These are phyloP conservation scores for Anser cygnoides DNA, from an alignment of 2,113 vertebrate species.

Conservation along the genomic window DNA sequence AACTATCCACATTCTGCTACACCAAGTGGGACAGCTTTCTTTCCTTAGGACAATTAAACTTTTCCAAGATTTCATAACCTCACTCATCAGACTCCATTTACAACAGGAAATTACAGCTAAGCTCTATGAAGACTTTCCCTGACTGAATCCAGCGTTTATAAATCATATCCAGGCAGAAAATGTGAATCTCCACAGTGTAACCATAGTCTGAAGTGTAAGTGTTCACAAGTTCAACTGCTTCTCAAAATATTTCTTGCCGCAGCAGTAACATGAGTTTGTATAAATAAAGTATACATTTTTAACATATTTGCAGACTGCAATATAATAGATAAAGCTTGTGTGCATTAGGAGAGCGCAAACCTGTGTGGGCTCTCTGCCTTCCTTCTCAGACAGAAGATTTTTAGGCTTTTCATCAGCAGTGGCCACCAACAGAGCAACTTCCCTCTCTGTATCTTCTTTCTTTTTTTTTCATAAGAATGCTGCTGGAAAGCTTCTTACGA, in stretches of 20 bases:
- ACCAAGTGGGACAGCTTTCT: not conserved
- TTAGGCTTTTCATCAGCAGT: not conserved
- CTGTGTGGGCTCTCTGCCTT: constrained; percentile 24
- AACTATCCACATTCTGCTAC: not conserved
- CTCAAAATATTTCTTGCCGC: not conserved
- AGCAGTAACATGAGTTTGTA: constrained; percentile 37
- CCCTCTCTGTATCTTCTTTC: not conserved
- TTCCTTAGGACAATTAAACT: constrained; percentile 10
- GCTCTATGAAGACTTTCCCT: constrained; percentile 5
- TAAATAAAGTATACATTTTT: constrained; percentile 48
- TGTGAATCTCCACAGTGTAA: not conserved
- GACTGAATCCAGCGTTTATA: constrained; percentile 23
- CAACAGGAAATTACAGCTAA: constrained; percentile 29
- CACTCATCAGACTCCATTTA: constrained; percentile 27
- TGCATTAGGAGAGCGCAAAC: not conserved
- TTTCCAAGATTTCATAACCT: constrained; percentile 53
- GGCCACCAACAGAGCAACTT: constrained; percentile 36
- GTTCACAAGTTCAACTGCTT: constrained; percentile 45
- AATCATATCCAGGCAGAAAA: constrained; percentile 50
- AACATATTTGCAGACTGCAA: constrained; percentile 15
- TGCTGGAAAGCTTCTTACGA: constrained; percentile 37
- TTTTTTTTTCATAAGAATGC: not conserved
- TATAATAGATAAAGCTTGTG: constrained; percentile 15
- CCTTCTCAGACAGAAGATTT: not conserved
- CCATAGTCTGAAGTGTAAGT: not conserved